phyloP scores from a whole-genome alignment of 2,113 vertebrate genomes.

The Semnornis frantzii region DNA sequence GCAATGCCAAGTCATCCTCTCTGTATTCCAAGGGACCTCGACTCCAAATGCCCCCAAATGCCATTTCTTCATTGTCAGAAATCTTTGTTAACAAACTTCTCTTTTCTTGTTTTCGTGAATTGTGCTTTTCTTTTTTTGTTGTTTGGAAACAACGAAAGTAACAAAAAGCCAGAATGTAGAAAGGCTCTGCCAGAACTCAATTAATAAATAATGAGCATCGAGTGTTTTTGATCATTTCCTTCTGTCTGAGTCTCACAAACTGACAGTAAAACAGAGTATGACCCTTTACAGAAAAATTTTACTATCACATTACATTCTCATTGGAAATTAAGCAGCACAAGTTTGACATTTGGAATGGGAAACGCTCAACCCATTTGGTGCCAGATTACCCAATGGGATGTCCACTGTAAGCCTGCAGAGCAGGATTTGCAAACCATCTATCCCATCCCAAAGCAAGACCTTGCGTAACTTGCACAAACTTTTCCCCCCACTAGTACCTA shows the following conservation, averaged over 20 bases:
- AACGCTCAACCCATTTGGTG: not conserved
- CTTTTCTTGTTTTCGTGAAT: not conserved
- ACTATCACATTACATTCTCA: constrained; percentile 3
- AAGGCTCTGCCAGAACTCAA: constrained; percentile 58
- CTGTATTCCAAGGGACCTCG: not conserved
- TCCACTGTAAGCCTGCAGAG: not conserved
- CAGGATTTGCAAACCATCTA: not conserved
- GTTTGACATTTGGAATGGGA: not conserved
- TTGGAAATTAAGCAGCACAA: constrained; percentile 1
- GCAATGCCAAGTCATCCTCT: not conserved
- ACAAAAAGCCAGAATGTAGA: constrained; percentile 39
- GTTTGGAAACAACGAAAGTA: constrained; percentile 61
- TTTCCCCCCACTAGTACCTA: not conserved
- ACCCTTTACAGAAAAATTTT: constrained; percentile 18
- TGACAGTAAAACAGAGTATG: not conserved
- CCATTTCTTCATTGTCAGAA: not conserved
- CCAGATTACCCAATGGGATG: not conserved
- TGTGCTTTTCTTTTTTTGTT: not conserved
- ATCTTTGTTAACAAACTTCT: constrained; percentile 31
- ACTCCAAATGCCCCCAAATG: not conserved
- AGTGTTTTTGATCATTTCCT: constrained; percentile 45
- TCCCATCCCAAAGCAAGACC: not conserved
- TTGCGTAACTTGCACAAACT: not conserved
- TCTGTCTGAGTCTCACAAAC: constrained; percentile 32
- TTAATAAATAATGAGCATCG: constrained; percentile 58